phyloP scores from a whole-genome alignment of 2,797 vertebrate species.

The Leptodactylus fallax region DNA sequence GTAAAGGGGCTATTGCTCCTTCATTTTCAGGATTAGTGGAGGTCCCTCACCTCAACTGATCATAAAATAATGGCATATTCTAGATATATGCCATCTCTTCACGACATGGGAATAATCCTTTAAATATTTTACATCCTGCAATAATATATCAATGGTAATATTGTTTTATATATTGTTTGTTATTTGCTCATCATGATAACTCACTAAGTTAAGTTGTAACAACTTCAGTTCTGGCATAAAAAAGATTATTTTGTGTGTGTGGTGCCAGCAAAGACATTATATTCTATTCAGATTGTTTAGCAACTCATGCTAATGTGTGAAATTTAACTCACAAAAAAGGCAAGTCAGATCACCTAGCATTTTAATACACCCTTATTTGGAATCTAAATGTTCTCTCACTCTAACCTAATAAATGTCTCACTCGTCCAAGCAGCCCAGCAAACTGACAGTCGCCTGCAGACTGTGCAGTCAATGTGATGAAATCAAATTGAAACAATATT shows the following conservation, averaged over 20 bases:
- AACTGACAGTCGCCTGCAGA: conserved; percentile 63
- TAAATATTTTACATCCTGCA: not conserved
- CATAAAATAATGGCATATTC: no score
- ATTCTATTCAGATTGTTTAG: not conserved
- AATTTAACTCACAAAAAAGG: not conserved
- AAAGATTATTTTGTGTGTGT: not conserved
- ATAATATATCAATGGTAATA: not conserved
- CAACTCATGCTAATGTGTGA: not conserved
- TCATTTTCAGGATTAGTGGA: no score
- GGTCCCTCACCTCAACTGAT: no score
- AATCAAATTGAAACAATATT: conserved; percentile 68
- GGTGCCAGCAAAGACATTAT: no score
- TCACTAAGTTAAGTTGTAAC: not conserved
- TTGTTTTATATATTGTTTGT: not conserved
- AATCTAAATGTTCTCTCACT: conserved; percentile 53
- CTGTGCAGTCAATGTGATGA: conserved; percentile 66
- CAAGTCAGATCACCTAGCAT: conserved; percentile 7
- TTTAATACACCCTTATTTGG: conserved; percentile 36
- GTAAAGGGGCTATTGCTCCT: not conserved
- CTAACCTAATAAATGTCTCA: conserved; percentile 64
- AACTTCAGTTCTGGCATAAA: not conserved
- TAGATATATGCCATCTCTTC: no score
- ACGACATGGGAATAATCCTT: no score
- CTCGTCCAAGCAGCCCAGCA: conserved; percentile 63
- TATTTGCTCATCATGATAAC: not conserved